phyloP scores from a whole-genome alignment of 2,888 invertebrate genomes.

The Corythucha ciliata region DNA sequence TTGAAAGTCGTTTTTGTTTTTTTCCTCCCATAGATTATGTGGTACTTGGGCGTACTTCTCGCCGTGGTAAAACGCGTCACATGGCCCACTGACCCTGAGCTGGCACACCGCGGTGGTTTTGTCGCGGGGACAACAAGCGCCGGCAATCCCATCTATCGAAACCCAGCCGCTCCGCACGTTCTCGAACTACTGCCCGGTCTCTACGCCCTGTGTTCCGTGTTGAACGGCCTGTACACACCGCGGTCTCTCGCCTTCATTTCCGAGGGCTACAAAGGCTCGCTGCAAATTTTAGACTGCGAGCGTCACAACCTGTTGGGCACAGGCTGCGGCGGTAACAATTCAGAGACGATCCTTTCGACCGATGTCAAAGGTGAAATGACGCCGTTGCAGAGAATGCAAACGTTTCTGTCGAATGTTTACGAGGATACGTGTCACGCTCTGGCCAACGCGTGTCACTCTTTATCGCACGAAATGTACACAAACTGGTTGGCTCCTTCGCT shows the following conservation, averaged over 20 bases:
- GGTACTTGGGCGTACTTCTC: constrained; percentile 55
- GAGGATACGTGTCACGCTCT: constrained; percentile 74
- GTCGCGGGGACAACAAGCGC: constrained; percentile 50
- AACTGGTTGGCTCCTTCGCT: constrained; percentile 65
- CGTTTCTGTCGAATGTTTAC: constrained; percentile 65
- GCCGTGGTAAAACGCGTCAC: constrained; percentile 81
- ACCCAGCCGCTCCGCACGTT: constrained; percentile 76
- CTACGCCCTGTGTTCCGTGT: constrained; percentile 63
- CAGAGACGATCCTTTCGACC: constrained; percentile 40
- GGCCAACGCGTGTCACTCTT: constrained; percentile 63
- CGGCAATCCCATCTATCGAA: constrained; percentile 60
- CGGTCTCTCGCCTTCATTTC: constrained; percentile 55
- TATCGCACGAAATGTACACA: constrained; percentile 80
- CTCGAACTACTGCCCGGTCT: constrained; percentile 71
- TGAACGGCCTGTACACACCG: constrained; percentile 70
- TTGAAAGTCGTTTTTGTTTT: not conserved
- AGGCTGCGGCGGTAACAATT: constrained; percentile 39
- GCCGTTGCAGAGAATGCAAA: constrained; percentile 73
- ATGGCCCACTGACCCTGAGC: constrained; percentile 80
- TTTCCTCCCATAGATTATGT: constrained; percentile 29
- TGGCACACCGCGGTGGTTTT: constrained; percentile 76
- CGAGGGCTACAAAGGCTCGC: constrained; percentile 57
- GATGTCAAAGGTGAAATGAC: constrained; percentile 34
- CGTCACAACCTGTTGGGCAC: constrained; percentile 64
- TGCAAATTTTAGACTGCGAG: constrained; percentile 65